phyloP scores from a whole-genome alignment of 2,113 vertebrate genomes.

The Thinocorus orbignyianus region DNA sequence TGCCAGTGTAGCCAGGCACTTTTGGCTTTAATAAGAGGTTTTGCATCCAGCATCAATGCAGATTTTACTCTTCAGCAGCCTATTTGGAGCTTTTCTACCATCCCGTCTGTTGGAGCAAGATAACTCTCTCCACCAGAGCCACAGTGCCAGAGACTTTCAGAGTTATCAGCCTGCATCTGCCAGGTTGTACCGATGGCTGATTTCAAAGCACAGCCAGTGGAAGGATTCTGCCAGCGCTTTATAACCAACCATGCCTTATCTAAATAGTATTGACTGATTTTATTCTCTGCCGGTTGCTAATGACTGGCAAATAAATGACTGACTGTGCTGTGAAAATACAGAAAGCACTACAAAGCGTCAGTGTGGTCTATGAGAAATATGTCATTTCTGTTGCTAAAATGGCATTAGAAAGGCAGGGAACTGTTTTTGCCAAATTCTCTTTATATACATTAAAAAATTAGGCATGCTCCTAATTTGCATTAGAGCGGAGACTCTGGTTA shows the following conservation, averaged over 20 bases:
- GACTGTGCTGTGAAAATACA: background rate
- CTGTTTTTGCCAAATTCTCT: background rate
- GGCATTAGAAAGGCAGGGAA: background rate
- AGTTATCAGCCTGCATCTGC: background rate
- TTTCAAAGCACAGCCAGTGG: background rate
- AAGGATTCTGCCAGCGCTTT: background rate
- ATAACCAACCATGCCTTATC: background rate
- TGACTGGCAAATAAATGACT: conserved; percentile 1
- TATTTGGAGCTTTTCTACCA: background rate
- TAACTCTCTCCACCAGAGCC: background rate
- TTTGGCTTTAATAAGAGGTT: background rate
- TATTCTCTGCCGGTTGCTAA: background rate
- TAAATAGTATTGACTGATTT: background rate
- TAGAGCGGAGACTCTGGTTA: background rate
- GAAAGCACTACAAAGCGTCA: background rate
- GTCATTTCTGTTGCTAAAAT: background rate
- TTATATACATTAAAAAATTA: background rate
- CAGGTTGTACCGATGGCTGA: background rate
- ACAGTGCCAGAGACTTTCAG: background rate
- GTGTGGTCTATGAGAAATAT: background rate
- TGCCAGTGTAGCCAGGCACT: accelerated
- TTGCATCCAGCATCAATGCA: background rate
- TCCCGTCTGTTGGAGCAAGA: background rate
- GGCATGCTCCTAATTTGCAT: background rate
- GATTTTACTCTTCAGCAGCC: background rate